Evolutionary conservation across 2,797 vertebrate species (phyloP), one percentile per base, ranked within the genome.

Genomic region (Phoeniculus purpureus): DNA sequence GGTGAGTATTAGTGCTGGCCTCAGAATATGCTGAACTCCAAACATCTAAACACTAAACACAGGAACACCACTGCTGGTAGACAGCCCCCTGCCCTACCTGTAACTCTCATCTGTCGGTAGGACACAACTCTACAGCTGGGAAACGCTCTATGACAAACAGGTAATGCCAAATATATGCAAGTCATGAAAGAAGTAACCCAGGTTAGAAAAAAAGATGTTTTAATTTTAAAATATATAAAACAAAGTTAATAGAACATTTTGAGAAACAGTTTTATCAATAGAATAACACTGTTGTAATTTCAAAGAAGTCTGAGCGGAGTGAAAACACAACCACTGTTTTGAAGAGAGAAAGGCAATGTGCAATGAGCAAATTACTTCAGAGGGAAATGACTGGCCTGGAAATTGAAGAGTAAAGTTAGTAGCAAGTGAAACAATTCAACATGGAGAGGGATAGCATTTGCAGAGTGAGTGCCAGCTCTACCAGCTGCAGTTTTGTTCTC

Each of bases 321-420:
- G 27, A 66, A 34, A 85, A 87, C 84, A 20, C 29, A 85, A 21
- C 5, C 25, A 72, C 15, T 32, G 64, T 88, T 82, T 32, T 77
- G 37, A 67, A 73, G 47, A 70, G 31, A 80, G 88, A 92, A 86
- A 64, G 65, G 60, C 14, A 81, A 20, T 9, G 11, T 75, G 32
- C 55, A 65, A 71, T 5, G 8, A 85, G 31, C 22, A 64, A 73
- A 3, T 64, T 65, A 74, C 89, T 87, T 80, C 68, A 82, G 59
- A 50, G 52, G 45, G 76, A 66, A 76, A 89, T 81, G 52, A 43
- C 47, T 60, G 47, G 20, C 43, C 55, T 95, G 32, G 65, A 87
- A 74, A 89, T 27, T 85, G 81, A 94, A 89, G 58, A 56, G 58
- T 62, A 66, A 89, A 16, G 21, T 89, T 92, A 82, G 43, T 51